These are phyloP conservation scores for Macrochelys suwanniensis DNA, from an alignment of 2,797 vertebrate species.

Conservation along the genomic window DNA sequence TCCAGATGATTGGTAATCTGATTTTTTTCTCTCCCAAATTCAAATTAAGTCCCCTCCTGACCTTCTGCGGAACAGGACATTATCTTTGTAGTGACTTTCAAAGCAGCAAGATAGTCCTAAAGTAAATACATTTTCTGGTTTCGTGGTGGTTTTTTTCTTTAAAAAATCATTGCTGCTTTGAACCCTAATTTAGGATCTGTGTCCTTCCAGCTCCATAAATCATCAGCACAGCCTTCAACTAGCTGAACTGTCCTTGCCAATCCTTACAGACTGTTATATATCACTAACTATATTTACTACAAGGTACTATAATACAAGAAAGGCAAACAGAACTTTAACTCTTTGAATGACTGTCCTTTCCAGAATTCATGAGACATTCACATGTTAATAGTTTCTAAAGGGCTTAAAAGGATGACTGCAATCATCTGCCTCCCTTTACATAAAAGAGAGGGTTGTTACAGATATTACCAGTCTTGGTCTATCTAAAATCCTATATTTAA, in stretches of 20 bases:
- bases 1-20: slow-evolving; percentile 31
- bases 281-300: not conserved
- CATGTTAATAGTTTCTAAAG: not conserved
- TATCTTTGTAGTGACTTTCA: slow-evolving; percentile 68
- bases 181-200: slow-evolving; percentile 11
- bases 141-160: slow-evolving; percentile 17
- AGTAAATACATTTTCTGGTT: slow-evolving; percentile 47
- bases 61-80: slow-evolving; percentile 46
- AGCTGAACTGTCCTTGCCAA: slow-evolving; percentile 9
- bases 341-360: not conserved
- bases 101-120: slow-evolving; percentile 19
- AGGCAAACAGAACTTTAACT: not conserved
- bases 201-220: slow-evolving; percentile 45
- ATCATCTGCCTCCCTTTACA: rapidly evolving
- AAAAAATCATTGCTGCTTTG: slow-evolving; percentile 28
- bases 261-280: slow-evolving; percentile 3
- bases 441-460: not conserved
- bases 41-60: slow-evolving; percentile 55
- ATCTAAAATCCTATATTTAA: not conserved
- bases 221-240: slow-evolving; percentile 14
- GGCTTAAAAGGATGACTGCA: not conserved
- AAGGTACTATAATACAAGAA: not conserved
- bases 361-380: not conserved
- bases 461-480: not conserved
- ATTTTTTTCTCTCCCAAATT: slow-evolving; percentile 51